These are phyloP conservation scores for Heterodera schachtii DNA, from an alignment of 1,140 invertebrate genomes.

Conservation along the genomic window DNA sequence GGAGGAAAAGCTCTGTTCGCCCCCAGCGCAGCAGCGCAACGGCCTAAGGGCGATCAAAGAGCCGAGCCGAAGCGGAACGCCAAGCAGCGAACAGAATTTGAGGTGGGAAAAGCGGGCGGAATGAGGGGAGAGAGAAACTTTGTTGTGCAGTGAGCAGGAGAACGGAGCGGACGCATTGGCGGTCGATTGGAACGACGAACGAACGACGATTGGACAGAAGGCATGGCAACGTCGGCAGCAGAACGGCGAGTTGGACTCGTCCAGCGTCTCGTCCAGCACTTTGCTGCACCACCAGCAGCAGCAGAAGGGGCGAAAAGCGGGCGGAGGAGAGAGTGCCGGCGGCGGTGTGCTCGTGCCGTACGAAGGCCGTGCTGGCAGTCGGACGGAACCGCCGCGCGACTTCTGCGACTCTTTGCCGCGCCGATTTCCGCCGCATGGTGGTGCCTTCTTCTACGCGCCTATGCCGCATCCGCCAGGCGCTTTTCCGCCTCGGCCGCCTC, in stretches of 20 bases:
- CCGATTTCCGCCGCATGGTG: slow-evolving; percentile 30
- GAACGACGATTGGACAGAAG: slow-evolving; percentile 59
- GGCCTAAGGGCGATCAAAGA: slow-evolving; percentile 56
- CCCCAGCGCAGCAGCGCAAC: background rate
- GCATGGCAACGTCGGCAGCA: slow-evolving; percentile 64
- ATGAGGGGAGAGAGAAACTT: background rate
- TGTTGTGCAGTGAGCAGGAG: slow-evolving; percentile 44
- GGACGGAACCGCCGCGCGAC: background rate
- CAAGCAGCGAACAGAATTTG: slow-evolving; percentile 49
- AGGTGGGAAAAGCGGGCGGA: slow-evolving; percentile 29
- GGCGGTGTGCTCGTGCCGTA: slow-evolving; percentile 27
- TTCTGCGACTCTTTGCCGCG: background rate
- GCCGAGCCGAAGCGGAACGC: slow-evolving; percentile 40
- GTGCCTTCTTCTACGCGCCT: slow-evolving; percentile 32
- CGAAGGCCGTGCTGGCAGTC: slow-evolving; percentile 1
- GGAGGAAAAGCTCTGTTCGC: slow-evolving; percentile 54
- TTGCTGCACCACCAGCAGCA: slow-evolving; percentile 29
- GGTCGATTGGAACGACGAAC: slow-evolving; percentile 57
- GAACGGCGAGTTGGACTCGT: slow-evolving; percentile 61
- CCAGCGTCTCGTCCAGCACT: slow-evolving; percentile 44
- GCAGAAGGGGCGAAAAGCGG: slow-evolving; percentile 22
- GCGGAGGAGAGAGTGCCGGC: slow-evolving; percentile 17
- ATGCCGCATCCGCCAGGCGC: slow-evolving; percentile 20
- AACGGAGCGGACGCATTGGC: slow-evolving; percentile 51
- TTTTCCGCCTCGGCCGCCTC: slow-evolving; percentile 34